Evolutionary conservation across 2,113 vertebrate genomes (phyloP).

Genomic region (Mesembrinibis cayennensis): DNA sequence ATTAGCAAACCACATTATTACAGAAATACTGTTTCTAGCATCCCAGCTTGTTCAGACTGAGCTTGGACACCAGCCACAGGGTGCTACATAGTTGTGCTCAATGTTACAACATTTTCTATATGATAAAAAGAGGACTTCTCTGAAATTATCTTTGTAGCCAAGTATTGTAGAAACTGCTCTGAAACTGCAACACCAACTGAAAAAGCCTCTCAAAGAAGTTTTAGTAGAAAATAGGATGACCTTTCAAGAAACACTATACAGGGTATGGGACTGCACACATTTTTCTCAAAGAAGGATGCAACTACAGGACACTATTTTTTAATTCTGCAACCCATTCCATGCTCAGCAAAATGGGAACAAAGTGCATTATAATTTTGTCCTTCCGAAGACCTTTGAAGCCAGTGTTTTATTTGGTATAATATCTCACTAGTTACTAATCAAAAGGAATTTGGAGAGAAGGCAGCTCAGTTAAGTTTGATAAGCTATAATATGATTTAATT

Average conservation of each 20-base stretch:
- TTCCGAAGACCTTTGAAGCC: neutral
- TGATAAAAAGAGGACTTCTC: neutral
- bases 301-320: neutral
- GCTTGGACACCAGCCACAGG: neutral
- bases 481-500: neutral
- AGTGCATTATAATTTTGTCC: neutral
- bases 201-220: neutral
- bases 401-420: neutral
- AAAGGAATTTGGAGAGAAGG: constrained; percentile 19
- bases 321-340: neutral
- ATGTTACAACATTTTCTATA: neutral
- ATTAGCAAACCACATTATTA: neutral
- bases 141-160: neutral
- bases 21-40: neutral
- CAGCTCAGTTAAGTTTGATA: neutral
- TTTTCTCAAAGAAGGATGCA: neutral
- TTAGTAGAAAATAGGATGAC: neutral
- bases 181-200: neutral
- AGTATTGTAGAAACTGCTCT: neutral
- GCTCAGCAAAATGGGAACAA: neutral
- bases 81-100: fast-evolving
- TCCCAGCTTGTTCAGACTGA: neutral
- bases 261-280: neutral
- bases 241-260: neutral
- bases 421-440: neutral